These are phyloP conservation scores for Macrotus californicus DNA, from an alignment of 2,113 vertebrate genomes.

Conservation along the genomic window DNA sequence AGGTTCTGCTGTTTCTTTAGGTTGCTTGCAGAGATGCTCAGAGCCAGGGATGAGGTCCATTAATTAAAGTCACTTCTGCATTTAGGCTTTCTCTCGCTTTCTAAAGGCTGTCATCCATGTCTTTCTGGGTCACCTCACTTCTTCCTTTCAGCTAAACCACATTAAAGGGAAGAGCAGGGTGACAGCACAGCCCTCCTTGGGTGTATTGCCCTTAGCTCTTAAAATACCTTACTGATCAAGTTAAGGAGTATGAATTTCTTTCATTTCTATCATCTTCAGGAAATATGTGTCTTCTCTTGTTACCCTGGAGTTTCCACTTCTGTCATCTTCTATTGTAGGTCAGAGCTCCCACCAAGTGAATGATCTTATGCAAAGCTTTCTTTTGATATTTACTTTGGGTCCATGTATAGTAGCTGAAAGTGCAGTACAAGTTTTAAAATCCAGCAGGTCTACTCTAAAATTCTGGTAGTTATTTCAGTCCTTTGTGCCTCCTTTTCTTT, in stretches of 20 bases:
- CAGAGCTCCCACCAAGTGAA: not conserved
- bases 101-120: not conserved
- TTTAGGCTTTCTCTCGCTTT: not conserved
- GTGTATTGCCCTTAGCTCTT: not conserved
- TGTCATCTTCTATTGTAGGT: not conserved
- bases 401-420: not conserved
- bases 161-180: not conserved
- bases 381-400: not conserved
- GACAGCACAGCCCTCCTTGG: not conserved
- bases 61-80: conserved; percentile 53
- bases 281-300: conserved; percentile 19
- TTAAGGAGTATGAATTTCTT: not conserved
- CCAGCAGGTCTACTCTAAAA: not conserved
- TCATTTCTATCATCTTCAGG: not conserved
- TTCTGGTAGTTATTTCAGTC: not conserved
- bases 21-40: not conserved
- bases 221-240: not conserved
- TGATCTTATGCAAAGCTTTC: conserved; percentile 11
- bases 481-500: not conserved
- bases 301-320: not conserved
- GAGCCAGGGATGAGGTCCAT: not conserved
- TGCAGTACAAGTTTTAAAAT: not conserved
- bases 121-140: conserved; percentile 39
- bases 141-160: not conserved
- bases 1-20: not conserved